A percentile compares a stretch with the other conserved stretches of the same genome.
Evolutionary conservation across 2,113 vertebrate species (phyloP).

Genomic region (Notarius lentiginosus): DNA sequence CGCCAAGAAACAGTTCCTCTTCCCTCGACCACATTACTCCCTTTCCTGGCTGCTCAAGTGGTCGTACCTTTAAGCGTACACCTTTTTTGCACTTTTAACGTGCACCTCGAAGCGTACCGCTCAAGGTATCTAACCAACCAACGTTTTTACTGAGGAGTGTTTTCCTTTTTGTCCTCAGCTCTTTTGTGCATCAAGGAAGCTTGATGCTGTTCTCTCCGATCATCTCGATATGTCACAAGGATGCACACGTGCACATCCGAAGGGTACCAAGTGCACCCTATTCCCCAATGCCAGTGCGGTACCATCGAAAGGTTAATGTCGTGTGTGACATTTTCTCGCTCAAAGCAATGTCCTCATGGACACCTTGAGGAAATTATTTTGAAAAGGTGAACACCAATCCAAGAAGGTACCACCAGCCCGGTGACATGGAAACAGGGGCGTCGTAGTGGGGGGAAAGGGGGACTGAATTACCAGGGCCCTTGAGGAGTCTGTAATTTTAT

Average conservation of each 20-base stretch:
- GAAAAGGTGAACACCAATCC: no score
- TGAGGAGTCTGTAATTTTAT: no score
- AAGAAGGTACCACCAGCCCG: no score
- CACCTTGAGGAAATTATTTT: no score
- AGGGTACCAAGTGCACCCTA: not conserved
- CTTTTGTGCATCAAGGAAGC: not conserved
- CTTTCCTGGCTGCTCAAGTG: not conserved
- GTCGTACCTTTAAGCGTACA: not conserved
- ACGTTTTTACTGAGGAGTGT: no score
- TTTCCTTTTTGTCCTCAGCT: not conserved
- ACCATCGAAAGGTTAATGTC: not conserved
- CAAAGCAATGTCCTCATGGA: no score
- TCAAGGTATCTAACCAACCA: no score
- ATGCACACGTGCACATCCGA: not conserved
- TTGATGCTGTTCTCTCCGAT: not conserved
- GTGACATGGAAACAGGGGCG: no score
- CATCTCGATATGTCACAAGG: not conserved
- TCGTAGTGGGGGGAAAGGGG: no score
- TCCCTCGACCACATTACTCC: not conserved
- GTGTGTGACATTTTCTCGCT: no score
- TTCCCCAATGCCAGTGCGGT: not conserved
- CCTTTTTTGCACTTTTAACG: not conserved
- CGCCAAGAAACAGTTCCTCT: not conserved
- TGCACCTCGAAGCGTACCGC: not conserved
- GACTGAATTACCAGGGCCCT: no score